Conservation (phyloP, 2,888 invertebrate species). For the Drosophila planitibia region DNA sequence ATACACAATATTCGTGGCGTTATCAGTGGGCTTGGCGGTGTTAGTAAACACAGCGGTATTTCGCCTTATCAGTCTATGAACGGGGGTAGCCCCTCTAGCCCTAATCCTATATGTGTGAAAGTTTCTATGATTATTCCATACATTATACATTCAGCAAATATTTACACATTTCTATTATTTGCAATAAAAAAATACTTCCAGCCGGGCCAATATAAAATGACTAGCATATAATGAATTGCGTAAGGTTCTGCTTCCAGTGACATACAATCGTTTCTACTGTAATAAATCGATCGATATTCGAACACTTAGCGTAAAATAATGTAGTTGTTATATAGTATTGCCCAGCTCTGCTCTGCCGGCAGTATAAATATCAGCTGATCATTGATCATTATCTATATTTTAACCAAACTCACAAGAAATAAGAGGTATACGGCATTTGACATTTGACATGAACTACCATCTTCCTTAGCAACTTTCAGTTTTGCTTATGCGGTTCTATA, state of each 20-base stretch:
- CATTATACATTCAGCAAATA: slow-evolving; percentile 32
- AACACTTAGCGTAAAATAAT: background rate
- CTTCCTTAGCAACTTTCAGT: background rate
- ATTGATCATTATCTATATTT: background rate
- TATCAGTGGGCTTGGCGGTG: slow-evolving; percentile 57
- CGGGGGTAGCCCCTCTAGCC: slow-evolving; percentile 1
- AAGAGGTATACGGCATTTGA: background rate
- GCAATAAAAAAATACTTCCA: slow-evolving; percentile 11
- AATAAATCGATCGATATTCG: background rate
- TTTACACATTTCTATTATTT: slow-evolving; percentile 12
- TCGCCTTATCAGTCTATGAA: slow-evolving; percentile 56
- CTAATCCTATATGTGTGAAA: slow-evolving; percentile 29
- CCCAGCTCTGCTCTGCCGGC: too few species aligned
- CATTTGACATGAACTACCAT: background rate
- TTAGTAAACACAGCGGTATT: slow-evolving; percentile 70
- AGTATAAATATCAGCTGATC: background rate
- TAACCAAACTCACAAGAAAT: background rate
- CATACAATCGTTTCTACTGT: slow-evolving; percentile 1
- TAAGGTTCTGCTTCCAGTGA: slow-evolving; percentile 6
- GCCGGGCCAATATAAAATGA: background rate
- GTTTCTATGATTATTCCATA: slow-evolving; percentile 8
- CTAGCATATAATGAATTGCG: slow-evolving; percentile 22
- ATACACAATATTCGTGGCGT: slow-evolving; percentile 28
- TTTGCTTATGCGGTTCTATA: background rate
- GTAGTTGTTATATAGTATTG: background rate